Evolutionary conservation across 2,113 vertebrate species (phyloP).

Genomic region (Chionodraco myersi): DNA sequence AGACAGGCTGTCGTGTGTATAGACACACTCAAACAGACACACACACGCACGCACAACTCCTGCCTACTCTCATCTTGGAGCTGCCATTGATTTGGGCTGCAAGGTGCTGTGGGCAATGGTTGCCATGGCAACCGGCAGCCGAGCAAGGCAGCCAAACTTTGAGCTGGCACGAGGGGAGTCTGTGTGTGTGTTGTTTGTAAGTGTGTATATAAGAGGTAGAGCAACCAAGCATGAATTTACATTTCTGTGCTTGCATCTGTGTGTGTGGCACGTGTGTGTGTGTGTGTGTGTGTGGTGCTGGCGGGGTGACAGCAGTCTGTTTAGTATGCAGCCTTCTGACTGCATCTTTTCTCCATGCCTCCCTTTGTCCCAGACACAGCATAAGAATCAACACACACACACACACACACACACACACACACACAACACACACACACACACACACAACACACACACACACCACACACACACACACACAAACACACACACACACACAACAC

Average conservation of each 20-base stretch:
- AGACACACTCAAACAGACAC: slow-evolving; percentile 2
- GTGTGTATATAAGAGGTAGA: slow-evolving; percentile 49
- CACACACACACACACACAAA: slow-evolving; percentile 30
- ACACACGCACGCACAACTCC: neutral
- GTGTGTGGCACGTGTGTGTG: slow-evolving; percentile 17
- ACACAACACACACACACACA: slow-evolving; percentile 23
- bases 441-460: slow-evolving; percentile 10
- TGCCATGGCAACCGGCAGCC: slow-evolving; percentile 83
- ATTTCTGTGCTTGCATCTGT: slow-evolving; percentile 40
- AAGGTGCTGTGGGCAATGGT: slow-evolving; percentile 85
- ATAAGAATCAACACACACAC: slow-evolving; percentile 59
- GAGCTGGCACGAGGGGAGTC: slow-evolving; percentile 69
- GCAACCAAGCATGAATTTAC: slow-evolving; percentile 65
- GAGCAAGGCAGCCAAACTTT: slow-evolving; percentile 84
- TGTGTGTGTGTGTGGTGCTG: slow-evolving; percentile 56
- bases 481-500: slow-evolving; percentile 13
- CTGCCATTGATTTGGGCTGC: slow-evolving; percentile 84
- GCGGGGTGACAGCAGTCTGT: slow-evolving; percentile 78
- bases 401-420: slow-evolving; percentile 21
- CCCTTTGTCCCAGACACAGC: slow-evolving; percentile 70
- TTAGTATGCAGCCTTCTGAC: slow-evolving; percentile 80
- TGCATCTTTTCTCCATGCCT: slow-evolving; percentile 69
- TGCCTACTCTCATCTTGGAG: slow-evolving; percentile 61
- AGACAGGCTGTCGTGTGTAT: slow-evolving; percentile 30
- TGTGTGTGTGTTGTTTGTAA: slow-evolving; percentile 21